Base-by-base conservation (phyloP, 2,888 invertebrate genomes). In the Salpingus planirostris region DNA sequence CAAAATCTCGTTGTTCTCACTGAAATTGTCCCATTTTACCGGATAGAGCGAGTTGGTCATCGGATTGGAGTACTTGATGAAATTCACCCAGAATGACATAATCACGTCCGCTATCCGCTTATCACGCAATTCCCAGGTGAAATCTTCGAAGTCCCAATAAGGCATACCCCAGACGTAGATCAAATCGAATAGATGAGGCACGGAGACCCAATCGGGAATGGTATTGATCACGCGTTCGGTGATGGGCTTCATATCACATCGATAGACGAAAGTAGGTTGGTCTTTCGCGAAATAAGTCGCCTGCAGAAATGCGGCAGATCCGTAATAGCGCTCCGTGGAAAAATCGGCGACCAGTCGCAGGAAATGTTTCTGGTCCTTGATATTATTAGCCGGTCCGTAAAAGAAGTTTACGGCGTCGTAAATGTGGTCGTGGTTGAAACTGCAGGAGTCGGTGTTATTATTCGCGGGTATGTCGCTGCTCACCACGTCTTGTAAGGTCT, bases 151-250 rank as follows among this genome's bases (percentile, higher is more conserved):
- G 3, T 72, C 70, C 70, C 81, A 75, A 58, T 82, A 78, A 0
- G 88, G 87, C 50, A 87, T 69, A 1, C 88, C 88, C 73, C 86
- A 87, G 3, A 84, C 73, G 55, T 84, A 86, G 27, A 86, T 79
- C 41, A 87, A 69, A 59, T 88, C 88, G 46, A 78, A 85, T 59
- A 84, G 78, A 57, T 87, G 86, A 1, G 87, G 85, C 1, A 87
- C 86, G 11, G 77, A 75, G 1, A 83, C 74, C 86, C 87, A 87
- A 25, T 75, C 74, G 0, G 86, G 81, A 13, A 86, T 69, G 29
- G 76, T 76, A 15, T 75, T 74, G 25, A 73, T 71, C 2, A 74
- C 78, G 14, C 71, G 67, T 27, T 69, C 65, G 0, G 83, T 81
- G 48, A 73, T 73, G 1, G 84, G 79, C 44, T 82, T 79, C 46